Evolutionary conservation across 2,888 invertebrate species (phyloP).

Genomic region (Drosophila nigritarsus): DNA sequence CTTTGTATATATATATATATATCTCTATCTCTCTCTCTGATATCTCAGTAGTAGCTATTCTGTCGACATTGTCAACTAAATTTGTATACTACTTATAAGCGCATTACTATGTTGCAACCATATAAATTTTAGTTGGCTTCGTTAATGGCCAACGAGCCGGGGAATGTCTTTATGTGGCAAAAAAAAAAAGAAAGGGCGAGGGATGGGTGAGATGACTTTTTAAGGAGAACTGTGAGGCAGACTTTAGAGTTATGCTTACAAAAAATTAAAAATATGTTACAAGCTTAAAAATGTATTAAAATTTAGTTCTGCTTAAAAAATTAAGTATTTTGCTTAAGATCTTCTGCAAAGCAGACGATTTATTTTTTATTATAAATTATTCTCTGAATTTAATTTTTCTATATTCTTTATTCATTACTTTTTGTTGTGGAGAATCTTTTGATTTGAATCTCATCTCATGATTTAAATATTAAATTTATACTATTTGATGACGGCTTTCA

Average conservation of each 20-base stretch:
- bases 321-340: no score
- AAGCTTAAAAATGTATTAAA: neutral
- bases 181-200: constrained; percentile 11
- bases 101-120: constrained; percentile 64
- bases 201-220: constrained; percentile 19
- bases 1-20: no score
- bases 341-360: neutral
- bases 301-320: neutral
- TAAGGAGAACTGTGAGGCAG: neutral
- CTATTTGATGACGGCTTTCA: no score
- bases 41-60: constrained; percentile 17
- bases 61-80: constrained; percentile 74
- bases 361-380: no score
- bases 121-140: constrained; percentile 68
- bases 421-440: no score
- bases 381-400: no score
- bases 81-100: constrained; percentile 70
- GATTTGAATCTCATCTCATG: no score
- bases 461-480: no score
- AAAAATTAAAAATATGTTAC: neutral
- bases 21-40: neutral
- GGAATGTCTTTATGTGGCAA: constrained; percentile 34
- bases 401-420: no score
- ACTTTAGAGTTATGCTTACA: neutral
- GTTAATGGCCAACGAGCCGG: constrained; percentile 53